A percentile compares a stretch with the other conserved stretches of the same genome.
phyloP scores from a whole-genome alignment of 2,888 invertebrate genomes.

The Amphimallon solstitiale region DNA sequence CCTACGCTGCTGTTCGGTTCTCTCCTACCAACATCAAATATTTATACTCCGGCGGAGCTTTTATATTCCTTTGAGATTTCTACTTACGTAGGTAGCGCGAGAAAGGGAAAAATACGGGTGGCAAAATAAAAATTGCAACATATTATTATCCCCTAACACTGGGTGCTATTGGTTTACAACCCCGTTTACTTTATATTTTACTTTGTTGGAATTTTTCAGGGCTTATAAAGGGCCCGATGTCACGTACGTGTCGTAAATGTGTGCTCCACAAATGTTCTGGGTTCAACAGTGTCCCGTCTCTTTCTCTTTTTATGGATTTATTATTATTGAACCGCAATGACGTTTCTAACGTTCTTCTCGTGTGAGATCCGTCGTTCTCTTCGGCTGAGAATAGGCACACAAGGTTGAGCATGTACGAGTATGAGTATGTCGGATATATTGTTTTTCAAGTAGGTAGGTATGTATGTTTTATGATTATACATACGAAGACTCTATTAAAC shows the following conservation, averaged over 20 bases:
- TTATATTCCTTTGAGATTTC: constrained; percentile 46
- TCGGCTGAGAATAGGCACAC: too few relatives aligned
- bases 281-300: not conserved
- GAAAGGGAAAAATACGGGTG: not conserved
- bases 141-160: constrained; percentile 23
- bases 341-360: too few relatives aligned
- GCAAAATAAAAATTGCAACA: constrained; percentile 24
- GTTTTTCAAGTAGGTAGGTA: too few relatives aligned
- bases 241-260: too few relatives aligned
- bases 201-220: constrained; percentile 20
- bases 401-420: too few relatives aligned
- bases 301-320: too few relatives aligned
- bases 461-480: too few relatives aligned
- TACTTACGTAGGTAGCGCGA: not conserved
- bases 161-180: constrained; percentile 17
- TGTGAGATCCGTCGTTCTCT: too few relatives aligned
- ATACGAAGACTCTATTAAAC: too few relatives aligned
- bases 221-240: constrained; percentile 2
- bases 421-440: too few relatives aligned
- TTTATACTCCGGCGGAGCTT: constrained; percentile 53
- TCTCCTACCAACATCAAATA: constrained; percentile 52
- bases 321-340: too few relatives aligned
- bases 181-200: constrained; percentile 14
- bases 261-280: not conserved
- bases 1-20: constrained; percentile 41